Conservation (phyloP, 2,888 invertebrate genomes). For the Cataglyphis albicans region DNA sequence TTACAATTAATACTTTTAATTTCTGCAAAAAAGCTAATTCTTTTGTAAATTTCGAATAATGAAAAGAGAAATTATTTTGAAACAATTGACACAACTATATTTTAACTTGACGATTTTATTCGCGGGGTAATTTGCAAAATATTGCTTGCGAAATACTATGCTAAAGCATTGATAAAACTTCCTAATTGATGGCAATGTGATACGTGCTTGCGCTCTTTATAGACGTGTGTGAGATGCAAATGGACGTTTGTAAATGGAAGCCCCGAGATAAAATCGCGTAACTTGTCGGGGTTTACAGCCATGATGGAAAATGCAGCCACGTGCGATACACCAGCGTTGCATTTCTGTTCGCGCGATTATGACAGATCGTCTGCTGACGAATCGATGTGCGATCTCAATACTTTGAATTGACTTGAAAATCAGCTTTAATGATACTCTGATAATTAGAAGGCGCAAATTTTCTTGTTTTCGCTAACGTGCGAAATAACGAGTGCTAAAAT, state of each 20-base stretch:
- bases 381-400: constrained; percentile 19
- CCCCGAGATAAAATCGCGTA: constrained; percentile 16
- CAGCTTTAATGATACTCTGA: neutral
- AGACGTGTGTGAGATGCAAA: constrained; percentile 37
- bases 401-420: neutral
- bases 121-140: constrained; percentile 17
- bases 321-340: constrained; percentile 2
- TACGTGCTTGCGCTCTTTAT: constrained; percentile 11
- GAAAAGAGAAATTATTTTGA: neutral
- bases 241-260: constrained; percentile 22
- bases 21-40: neutral
- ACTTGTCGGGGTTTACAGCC: constrained; percentile 15
- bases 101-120: constrained; percentile 22
- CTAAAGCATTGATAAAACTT: constrained; percentile 23
- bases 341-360: constrained; percentile 6
- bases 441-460: neutral
- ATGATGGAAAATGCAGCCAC: constrained; percentile 16
- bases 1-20: neutral
- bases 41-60: neutral
- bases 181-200: constrained; percentile 31
- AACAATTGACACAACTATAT: neutral
- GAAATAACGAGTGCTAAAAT: constrained; percentile 24
- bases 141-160: constrained; percentile 15
- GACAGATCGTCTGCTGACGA: neutral
- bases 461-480: neutral